Evolutionary conservation across 2,113 vertebrate genomes (phyloP).

Genomic region (Thamnophis sirtalis): DNA sequence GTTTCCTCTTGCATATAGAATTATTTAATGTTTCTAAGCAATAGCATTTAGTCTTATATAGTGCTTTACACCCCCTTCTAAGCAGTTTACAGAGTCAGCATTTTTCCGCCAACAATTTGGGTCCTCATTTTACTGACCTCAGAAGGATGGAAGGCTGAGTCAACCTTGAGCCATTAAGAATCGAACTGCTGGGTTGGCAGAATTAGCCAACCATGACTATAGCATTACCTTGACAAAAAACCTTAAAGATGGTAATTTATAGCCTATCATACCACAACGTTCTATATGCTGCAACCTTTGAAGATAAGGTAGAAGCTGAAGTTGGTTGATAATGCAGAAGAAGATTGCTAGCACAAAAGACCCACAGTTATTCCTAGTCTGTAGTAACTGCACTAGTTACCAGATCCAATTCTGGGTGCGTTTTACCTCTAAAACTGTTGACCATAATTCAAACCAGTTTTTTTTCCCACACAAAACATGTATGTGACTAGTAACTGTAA

Average conservation of each 20-base stretch:
- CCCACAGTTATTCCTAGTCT: background rate
- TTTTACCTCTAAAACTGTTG: background rate
- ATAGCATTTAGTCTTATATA: too few relatives aligned
- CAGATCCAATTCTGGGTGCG: background rate
- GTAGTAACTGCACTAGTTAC: background rate
- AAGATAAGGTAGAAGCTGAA: background rate
- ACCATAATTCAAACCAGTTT: background rate
- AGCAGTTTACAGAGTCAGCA: too few relatives aligned
- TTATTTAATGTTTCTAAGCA: background rate
- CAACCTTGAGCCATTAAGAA: too few relatives aligned
- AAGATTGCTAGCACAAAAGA: background rate
- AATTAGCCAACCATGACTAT: too few relatives aligned
- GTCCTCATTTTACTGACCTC: too few relatives aligned
- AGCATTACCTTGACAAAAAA: background rate
- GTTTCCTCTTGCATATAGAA: background rate
- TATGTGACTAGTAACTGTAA: background rate
- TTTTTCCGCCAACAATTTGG: too few relatives aligned
- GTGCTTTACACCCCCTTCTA: too few relatives aligned
- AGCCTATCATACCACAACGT: background rate
- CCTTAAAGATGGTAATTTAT: background rate
- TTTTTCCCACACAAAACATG: background rate
- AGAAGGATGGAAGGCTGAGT: too few relatives aligned
- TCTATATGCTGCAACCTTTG: background rate
- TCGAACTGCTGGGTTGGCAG: too few relatives aligned
- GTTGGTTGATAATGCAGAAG: background rate